phyloP scores from a whole-genome alignment of 2,113 vertebrate genomes.

The Cairina moschata region DNA sequence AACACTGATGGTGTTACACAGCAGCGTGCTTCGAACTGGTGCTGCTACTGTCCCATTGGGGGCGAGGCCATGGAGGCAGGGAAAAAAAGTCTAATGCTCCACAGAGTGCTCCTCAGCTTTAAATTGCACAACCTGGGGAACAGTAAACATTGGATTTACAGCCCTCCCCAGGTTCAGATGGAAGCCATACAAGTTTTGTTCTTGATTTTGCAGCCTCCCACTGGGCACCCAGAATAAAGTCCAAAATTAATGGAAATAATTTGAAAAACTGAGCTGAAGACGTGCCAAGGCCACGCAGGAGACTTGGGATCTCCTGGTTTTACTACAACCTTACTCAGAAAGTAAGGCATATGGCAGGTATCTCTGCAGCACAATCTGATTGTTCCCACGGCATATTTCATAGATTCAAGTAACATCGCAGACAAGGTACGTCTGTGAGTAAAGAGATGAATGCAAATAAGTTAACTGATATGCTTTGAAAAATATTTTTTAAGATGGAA shows the following conservation, averaged over 20 bases:
- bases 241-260: not conserved
- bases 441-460: not conserved
- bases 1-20: rapidly evolving
- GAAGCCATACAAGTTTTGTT: not conserved
- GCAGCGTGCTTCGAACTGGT: not conserved
- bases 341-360: not conserved
- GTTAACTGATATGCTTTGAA: not conserved
- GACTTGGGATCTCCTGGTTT: not conserved
- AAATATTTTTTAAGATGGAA: not conserved
- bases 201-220: not conserved
- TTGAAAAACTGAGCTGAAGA: not conserved
- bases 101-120: not conserved
- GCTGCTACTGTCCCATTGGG: not conserved
- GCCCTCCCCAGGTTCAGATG: not conserved
- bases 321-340: not conserved
- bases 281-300: not conserved
- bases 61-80: not conserved
- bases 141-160: not conserved
- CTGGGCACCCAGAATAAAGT: not conserved
- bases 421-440: not conserved
- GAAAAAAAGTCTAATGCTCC: not conserved
- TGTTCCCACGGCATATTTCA: not conserved
- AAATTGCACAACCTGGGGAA: not conserved
- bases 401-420: not conserved
- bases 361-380: not conserved